These are phyloP conservation scores for Hemichromis elongatus DNA, from an alignment of 2,113 vertebrate genomes.

Conservation along the genomic window DNA sequence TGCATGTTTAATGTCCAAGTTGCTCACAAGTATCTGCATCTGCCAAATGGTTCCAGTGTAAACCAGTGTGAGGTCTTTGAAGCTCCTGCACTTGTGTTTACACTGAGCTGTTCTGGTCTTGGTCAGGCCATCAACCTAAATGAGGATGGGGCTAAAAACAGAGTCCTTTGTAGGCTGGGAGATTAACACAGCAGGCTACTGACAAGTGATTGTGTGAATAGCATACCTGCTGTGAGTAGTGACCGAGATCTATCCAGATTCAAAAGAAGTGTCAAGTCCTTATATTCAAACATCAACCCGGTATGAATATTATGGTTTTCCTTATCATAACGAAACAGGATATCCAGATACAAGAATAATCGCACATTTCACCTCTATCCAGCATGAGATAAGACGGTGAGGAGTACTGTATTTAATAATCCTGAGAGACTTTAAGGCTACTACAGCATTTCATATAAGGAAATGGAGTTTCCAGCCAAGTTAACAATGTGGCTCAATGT, in stretches of 20 bases:
- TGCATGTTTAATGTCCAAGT: not conserved
- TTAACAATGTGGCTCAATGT: not conserved
- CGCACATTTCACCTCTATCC: not conserved
- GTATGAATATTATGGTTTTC: not conserved
- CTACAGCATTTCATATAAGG: not conserved
- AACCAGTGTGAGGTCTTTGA: constrained; percentile 57
- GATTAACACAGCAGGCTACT: constrained; percentile 45
- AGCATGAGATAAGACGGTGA: not conserved
- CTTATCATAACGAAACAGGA: not conserved
- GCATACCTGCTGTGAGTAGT: constrained; percentile 13
- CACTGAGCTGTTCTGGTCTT: constrained; percentile 24
- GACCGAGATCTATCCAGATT: not conserved
- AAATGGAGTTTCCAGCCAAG: not conserved
- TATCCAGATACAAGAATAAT: not conserved
- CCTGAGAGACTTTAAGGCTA: not conserved
- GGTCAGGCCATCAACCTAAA: constrained; percentile 41
- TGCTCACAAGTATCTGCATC: not conserved
- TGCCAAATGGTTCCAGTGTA: constrained; percentile 12
- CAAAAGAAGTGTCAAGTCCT: constrained; percentile 13
- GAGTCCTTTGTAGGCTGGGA: constrained; percentile 29
- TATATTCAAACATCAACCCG: not conserved
- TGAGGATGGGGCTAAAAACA: constrained; percentile 52
- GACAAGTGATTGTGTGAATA: constrained; percentile 41
- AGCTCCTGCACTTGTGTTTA: constrained; percentile 51
- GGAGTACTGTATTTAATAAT: not conserved